phyloP scores from a whole-genome alignment of 2,113 vertebrate species.

The Pangasianodon hypophthalmus region DNA sequence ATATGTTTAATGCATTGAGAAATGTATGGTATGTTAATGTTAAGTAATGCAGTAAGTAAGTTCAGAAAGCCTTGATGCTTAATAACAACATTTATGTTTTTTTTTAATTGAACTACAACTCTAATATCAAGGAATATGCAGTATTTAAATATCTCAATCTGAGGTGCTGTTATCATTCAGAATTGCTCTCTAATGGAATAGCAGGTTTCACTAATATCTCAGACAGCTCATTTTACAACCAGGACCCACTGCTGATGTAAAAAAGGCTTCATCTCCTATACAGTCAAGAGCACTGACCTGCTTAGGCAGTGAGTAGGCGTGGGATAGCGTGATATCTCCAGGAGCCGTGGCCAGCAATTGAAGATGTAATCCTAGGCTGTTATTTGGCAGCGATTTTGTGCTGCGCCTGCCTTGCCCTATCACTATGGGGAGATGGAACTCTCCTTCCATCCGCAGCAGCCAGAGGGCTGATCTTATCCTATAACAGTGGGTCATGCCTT shows the following conservation, averaged over 20 bases:
- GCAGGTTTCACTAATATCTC: not conserved
- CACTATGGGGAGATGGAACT: conserved; percentile 38
- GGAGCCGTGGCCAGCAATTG: conserved; percentile 39
- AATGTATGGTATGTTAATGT: not conserved
- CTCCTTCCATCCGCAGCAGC: conserved; percentile 32
- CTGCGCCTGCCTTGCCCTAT: conserved; percentile 24
- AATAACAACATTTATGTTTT: not conserved
- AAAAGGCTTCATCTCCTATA: conserved; percentile 40
- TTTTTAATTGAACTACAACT: not conserved
- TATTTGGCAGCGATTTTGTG: conserved; percentile 48
- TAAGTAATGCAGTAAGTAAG: not conserved
- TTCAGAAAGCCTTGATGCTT: not conserved
- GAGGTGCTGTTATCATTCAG: not conserved
- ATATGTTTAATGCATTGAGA: not conserved
- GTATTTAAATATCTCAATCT: not conserved
- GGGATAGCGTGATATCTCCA: conserved; percentile 22
- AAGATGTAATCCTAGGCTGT: conserved; percentile 48
- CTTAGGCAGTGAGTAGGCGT: conserved; percentile 26
- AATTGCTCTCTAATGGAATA: not conserved
- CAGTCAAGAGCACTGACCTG: conserved; percentile 18
- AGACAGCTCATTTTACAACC: not conserved
- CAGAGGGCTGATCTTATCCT: conserved; percentile 42
- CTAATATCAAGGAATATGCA: not conserved
- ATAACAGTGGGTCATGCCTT: conserved; percentile 30
- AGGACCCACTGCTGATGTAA: conserved; percentile 33